Evolutionary conservation across 2,797 vertebrate genomes (phyloP).

Genomic region (Falco biarmicus): DNA sequence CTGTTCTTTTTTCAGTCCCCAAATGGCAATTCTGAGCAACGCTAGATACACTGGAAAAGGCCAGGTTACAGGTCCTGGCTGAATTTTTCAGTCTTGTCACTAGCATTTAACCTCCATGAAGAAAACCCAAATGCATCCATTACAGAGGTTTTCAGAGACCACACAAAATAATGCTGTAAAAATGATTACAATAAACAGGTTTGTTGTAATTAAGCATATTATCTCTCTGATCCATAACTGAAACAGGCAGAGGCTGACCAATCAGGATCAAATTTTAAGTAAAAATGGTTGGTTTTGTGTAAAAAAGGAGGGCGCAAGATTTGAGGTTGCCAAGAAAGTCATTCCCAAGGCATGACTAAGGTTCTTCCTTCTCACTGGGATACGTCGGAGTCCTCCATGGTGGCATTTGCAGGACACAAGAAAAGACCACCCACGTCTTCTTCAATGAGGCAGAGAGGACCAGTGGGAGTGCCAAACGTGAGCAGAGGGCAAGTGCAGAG

Average conservation of each 20-base stretch:
- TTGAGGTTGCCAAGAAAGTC: neutral
- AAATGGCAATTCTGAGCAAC: neutral
- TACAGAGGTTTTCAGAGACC: neutral
- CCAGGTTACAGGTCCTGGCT: neutral
- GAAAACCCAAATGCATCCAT: neutral
- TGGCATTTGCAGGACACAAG: neutral
- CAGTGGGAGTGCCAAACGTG: accelerated
- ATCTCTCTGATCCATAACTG: accelerated
- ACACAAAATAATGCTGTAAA: neutral
- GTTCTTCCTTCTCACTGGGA: neutral
- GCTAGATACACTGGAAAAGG: neutral
- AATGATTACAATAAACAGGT: neutral
- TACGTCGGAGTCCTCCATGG: accelerated
- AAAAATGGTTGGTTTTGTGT: neutral
- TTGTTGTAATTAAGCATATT: neutral
- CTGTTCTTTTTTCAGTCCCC: conserved; percentile 39
- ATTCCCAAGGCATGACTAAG: accelerated
- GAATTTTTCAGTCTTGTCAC: neutral
- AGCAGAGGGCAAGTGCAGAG: neutral
- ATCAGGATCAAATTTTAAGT: neutral
- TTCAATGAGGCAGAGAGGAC: neutral
- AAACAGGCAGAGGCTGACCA: neutral
- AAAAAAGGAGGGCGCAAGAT: neutral
- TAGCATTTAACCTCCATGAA: neutral
- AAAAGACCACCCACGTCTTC: neutral